Percentiles rank a stretch among this genome's conserved stretches.
Evolutionary conservation across 2,797 vertebrate species (phyloP).

Genomic region (Notolabrus celidotus): DNA sequence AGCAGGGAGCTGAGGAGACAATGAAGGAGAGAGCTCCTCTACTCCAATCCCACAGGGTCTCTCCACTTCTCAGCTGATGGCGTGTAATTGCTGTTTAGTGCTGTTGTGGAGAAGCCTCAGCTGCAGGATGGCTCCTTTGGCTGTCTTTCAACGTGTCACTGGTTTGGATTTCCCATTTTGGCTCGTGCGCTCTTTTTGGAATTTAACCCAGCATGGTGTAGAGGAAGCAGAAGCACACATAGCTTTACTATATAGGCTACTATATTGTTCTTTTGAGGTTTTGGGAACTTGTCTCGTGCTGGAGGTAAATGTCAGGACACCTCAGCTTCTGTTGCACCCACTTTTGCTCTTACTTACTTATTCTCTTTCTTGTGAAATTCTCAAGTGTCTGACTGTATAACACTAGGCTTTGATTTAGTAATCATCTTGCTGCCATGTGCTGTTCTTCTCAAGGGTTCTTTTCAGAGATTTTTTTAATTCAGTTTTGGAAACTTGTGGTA

Average conservation of each 20-base stretch:
- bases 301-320: slow-evolving; percentile 4
- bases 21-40: slow-evolving; percentile 30
- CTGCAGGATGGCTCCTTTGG: slow-evolving; percentile 45
- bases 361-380: not conserved
- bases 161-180: slow-evolving; percentile 48
- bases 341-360: not conserved
- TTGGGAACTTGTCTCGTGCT: too few relatives aligned
- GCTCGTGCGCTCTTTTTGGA: slow-evolving; percentile 36
- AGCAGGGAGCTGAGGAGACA: slow-evolving; percentile 6
- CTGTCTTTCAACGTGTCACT: slow-evolving; percentile 52
- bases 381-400: not conserved
- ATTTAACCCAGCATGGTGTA: slow-evolving; percentile 22
- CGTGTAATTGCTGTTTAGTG: slow-evolving; percentile 67
- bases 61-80: slow-evolving; percentile 52
- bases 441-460: not conserved
- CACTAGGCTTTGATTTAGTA: not conserved
- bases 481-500: not conserved
- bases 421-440: not conserved
- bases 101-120: slow-evolving; percentile 50
- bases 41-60: slow-evolving; percentile 39
- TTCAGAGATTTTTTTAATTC: too few relatives aligned
- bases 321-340: not conserved
- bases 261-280: too few relatives aligned
- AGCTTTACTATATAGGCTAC: not conserved
- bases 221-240: not conserved